phyloP scores from a whole-genome alignment of 2,888 invertebrate genomes.

The Sphinx pinastri region DNA sequence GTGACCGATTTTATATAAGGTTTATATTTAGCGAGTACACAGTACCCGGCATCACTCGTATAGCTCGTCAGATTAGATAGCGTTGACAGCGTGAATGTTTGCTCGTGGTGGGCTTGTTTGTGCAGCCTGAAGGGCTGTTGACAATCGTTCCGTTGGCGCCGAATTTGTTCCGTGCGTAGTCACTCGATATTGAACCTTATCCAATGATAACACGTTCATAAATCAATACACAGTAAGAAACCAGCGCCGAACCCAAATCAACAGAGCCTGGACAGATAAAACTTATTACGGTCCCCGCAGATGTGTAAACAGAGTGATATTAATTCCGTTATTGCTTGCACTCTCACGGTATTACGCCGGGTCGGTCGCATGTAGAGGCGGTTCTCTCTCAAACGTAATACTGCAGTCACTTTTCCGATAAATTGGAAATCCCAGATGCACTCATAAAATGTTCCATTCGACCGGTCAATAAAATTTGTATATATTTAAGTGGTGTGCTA shows the following conservation, averaged over 20 bases:
- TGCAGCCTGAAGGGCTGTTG: constrained; percentile 60
- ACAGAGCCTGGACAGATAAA: constrained; percentile 48
- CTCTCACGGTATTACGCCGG: background rate
- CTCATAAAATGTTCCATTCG: constrained; percentile 51
- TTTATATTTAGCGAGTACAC: constrained; percentile 27
- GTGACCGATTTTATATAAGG: constrained; percentile 12
- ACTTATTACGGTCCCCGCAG: constrained; percentile 40
- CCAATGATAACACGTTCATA: constrained; percentile 39
- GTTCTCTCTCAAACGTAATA: constrained; percentile 1
- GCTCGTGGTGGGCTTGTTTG: constrained; percentile 69
- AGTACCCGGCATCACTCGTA: constrained; percentile 41
- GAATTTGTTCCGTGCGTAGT: constrained; percentile 43
- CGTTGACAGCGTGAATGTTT: constrained; percentile 68
- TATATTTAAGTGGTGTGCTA: constrained; percentile 46
- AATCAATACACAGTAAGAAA: constrained; percentile 40
- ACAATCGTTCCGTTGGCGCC: constrained; percentile 54
- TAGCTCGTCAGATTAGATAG: constrained; percentile 74
- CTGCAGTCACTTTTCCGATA: constrained; percentile 37
- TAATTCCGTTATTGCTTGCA: constrained; percentile 30
- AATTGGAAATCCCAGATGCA: constrained; percentile 47
- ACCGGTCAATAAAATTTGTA: constrained; percentile 50
- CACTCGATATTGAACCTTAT: constrained; percentile 54
- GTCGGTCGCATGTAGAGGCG: background rate
- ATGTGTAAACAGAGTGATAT: constrained; percentile 16
- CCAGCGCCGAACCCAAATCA: constrained; percentile 37